phyloP scores from a whole-genome alignment of 1,140 invertebrate species.

The Triops cancriformis region DNA sequence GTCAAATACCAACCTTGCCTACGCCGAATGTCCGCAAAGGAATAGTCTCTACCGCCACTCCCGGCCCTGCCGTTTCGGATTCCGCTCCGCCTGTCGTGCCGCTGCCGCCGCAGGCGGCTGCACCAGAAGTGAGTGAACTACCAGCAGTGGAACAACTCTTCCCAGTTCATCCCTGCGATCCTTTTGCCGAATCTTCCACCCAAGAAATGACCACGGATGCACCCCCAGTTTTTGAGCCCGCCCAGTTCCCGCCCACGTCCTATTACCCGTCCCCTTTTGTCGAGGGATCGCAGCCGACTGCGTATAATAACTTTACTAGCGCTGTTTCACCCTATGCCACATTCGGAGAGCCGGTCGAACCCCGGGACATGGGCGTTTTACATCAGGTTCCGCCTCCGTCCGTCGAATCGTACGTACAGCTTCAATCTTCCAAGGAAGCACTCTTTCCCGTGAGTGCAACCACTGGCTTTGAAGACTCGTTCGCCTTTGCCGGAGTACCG shows the following conservation, averaged over 20 bases:
- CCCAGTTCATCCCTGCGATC: conserved; percentile 23
- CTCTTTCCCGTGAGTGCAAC: conserved; percentile 3
- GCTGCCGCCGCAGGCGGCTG: background rate
- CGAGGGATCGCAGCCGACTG: background rate
- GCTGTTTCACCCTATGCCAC: background rate
- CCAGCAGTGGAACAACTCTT: conserved; percentile 25
- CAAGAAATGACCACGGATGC: background rate
- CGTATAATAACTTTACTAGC: background rate
- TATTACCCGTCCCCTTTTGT: background rate
- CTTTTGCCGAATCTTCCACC: conserved; percentile 7
- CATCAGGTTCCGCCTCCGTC: background rate
- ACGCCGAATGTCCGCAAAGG: conserved; percentile 32
- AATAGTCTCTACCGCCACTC: conserved; percentile 12
- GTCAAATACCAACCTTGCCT: conserved; percentile 37
- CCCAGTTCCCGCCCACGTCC: background rate
- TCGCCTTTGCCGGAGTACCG: background rate
- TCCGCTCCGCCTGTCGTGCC: background rate
- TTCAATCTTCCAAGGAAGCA: background rate
- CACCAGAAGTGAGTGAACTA: conserved; percentile 13
- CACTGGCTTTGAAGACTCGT: background rate
- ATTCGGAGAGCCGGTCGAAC: background rate
- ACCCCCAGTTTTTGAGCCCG: background rate
- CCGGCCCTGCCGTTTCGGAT: background rate
- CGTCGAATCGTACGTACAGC: background rate
- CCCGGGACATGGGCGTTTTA: background rate